Evolutionary conservation across 2,113 vertebrate species (phyloP), one percentile per base, ranked within the genome.

Genomic region (Neogobius melanostomus): DNA sequence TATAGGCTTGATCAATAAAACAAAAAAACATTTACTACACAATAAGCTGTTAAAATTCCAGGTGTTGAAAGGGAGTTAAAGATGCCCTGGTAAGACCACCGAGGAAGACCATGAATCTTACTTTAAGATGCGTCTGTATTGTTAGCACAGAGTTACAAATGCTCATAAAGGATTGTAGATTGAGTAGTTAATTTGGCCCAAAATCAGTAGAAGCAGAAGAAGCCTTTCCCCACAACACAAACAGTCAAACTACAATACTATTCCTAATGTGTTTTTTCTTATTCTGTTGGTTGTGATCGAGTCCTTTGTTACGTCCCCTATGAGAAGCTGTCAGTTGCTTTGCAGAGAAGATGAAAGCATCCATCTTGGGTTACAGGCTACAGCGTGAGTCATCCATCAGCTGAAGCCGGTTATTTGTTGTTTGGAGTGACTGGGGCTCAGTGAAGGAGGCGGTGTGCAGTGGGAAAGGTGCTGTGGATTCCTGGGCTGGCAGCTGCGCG

Each of bases 371-470:
- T 88, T 82, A 71, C 76, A 59, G 28, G 28, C 28, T 36, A 36
- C 2, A 36, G 69, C 7, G 6, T 11, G 69, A 77, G 67, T 75
- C 72, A 77, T 82, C 74, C 62, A 61, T 89, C 82, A 72, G 66
- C 63, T 76, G 68, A 85, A 75, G 17, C 66, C 10, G 79, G 61
- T 60, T 85, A 82, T 87, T 87, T 85, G 80, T 82, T 86, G 79
- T 79, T 81, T 74, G 67, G 76, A 64, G 67, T 51, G 64, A 76
- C 64, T 53, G 61, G 75, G 59, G 46, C 17, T 46, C 52, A 69
- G 60, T 46, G 49, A 63, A 70, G 47, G 65, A 70, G 45, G 46
- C 5, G 72, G 60, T 77, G 63, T 21, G 52, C 4, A n/a, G 8
- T 28, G 74, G 65, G 50, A 67, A 76, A 73, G 68, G 54, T 81